phyloP scores from a whole-genome alignment of 2,888 invertebrate genomes.

The Steinernema hermaphroditum region DNA sequence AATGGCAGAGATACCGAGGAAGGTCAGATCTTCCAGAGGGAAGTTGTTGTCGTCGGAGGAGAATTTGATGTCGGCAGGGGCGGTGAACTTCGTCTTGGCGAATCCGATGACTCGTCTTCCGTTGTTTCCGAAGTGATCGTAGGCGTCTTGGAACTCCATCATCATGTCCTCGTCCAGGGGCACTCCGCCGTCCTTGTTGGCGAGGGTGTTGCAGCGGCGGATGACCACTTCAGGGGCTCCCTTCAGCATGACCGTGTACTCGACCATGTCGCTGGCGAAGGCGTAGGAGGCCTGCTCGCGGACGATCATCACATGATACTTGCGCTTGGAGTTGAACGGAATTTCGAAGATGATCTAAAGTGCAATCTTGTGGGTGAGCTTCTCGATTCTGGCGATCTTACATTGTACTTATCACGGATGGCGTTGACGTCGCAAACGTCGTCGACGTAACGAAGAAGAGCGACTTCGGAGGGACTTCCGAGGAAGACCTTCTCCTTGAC shows the following conservation, averaged over 20 bases:
- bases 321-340: constrained; percentile 51
- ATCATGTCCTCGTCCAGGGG: constrained; percentile 31
- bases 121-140: constrained; percentile 55
- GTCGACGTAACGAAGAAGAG: constrained; percentile 45
- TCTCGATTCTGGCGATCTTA: background rate
- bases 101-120: constrained; percentile 60
- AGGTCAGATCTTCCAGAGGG: constrained; percentile 49
- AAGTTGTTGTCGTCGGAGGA: constrained; percentile 48
- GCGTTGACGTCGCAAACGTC: constrained; percentile 39
- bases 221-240: constrained; percentile 52
- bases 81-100: constrained; percentile 51
- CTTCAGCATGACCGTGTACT: constrained; percentile 44
- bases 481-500: constrained; percentile 36
- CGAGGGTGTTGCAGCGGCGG: constrained; percentile 44
- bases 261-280: background rate
- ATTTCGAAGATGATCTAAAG: constrained; percentile 47
- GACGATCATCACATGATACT: constrained; percentile 47
- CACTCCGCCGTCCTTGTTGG: constrained; percentile 34
- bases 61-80: constrained; percentile 47
- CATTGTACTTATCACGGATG: constrained; percentile 38
- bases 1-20: constrained; percentile 55
- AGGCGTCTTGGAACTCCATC: constrained; percentile 44
- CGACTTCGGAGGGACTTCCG: constrained; percentile 51
- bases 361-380: background rate
- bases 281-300: constrained; percentile 35